Evolutionary conservation across 2,888 invertebrate genomes (phyloP).

Genomic region (Sarcophaga rosellei): DNA sequence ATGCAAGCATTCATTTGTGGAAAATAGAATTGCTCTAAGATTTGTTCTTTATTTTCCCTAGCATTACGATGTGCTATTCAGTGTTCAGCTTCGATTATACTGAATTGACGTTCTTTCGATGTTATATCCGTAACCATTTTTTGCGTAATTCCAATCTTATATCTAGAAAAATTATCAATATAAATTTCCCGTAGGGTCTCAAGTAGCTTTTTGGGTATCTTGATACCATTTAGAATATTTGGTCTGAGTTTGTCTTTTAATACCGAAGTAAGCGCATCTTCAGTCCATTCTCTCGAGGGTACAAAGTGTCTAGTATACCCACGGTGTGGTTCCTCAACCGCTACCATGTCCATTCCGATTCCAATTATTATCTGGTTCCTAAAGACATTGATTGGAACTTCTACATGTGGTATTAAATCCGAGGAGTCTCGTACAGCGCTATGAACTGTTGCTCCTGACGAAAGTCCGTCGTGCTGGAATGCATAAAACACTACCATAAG

Average conservation of each 20-base stretch:
- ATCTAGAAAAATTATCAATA: neutral
- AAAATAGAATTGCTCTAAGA: slow-evolving; percentile 48
- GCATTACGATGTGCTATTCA: slow-evolving; percentile 49
- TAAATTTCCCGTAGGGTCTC: slow-evolving; percentile 21
- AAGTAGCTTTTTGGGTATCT: slow-evolving; percentile 6
- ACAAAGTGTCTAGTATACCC: neutral
- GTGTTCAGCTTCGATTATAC: slow-evolving; percentile 39
- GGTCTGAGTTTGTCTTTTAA: neutral
- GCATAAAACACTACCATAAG: no score
- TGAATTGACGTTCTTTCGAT: slow-evolving; percentile 20
- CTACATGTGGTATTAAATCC: no score
- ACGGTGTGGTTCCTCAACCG: neutral
- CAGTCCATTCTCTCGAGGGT: neutral
- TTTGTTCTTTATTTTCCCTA: slow-evolving; percentile 45
- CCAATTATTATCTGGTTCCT: no score
- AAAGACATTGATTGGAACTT: no score
- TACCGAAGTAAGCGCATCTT: neutral
- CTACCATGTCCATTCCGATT: no score
- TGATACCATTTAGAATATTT: slow-evolving; percentile 18
- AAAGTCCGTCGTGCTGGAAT: no score
- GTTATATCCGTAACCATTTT: neutral
- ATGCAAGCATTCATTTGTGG: slow-evolving; percentile 10
- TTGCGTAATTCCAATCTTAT: slow-evolving; percentile 20
- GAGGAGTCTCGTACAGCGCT: no score
- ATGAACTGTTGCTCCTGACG: no score